Evolutionary conservation across 2,888 invertebrate species (phyloP), one percentile per base, ranked within the genome.

Genomic region (Tortricodes alternella): DNA sequence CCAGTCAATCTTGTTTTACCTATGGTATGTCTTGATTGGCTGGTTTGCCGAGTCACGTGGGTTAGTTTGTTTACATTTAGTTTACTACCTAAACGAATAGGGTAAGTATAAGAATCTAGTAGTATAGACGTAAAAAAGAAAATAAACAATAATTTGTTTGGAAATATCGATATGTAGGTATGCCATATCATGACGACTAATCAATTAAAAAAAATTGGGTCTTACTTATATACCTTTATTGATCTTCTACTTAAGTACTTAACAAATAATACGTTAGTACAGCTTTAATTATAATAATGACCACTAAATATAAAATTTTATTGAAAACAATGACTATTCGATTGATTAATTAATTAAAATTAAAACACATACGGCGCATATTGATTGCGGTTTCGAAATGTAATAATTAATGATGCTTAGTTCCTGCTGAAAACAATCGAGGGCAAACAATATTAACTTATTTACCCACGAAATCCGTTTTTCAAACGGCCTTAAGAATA

Each of bases 261-360:
- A 41, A 41, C 41, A 41, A 24, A 27, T 15, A 41, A 24, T 15
- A 11, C 13, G 13, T 13, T 9, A 23, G 3, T 24, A 29, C n/a
- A 29, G 29, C 9, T 4, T 1, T n/a, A 5, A 29, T n/a, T 11
- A 29, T 27, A 9, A 27, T 27, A 27, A 27, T 5, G 11, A n/a
- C 9, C 3, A 4, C 29, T 29, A 29, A 18, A 29, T 44, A 44
- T 9, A 21, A 21, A 41, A 24, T 24, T 2, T 29, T 16, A 24
- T 34, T 34, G 34, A 39, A 34, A 46, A 46, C 46, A 46, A 32
- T 32, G 46, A 39, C 15, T 34, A 34, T 41, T 48, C 6, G 24
- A 48, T 19, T 11, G n/a, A 32, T 11, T 39, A 19, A 48, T 48
- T 41, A 48, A 41, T 41, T 48, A 35, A 41, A 41, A 41, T 39